phyloP scores from a whole-genome alignment of 1,140 invertebrate genomes.

The Neodiprion pinetum region DNA sequence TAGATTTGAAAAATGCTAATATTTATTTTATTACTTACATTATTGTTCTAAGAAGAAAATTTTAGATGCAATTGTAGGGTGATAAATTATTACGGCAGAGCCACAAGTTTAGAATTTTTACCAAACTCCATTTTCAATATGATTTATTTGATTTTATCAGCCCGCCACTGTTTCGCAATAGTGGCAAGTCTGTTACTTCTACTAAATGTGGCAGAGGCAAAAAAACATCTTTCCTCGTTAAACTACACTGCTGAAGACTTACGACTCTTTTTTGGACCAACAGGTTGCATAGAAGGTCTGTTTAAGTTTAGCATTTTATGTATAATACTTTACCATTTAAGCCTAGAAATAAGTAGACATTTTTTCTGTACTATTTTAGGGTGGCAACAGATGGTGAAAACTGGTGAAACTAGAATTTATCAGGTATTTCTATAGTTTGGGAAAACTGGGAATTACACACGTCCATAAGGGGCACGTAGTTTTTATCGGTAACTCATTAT shows the following conservation, averaged over 20 bases:
- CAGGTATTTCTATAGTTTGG: too few species aligned
- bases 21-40: conserved; percentile 17
- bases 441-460: too few species aligned
- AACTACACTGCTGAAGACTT: conserved; percentile 35
- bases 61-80: conserved; percentile 11
- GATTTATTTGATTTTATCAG: conserved; percentile 50
- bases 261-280: conserved; percentile 47
- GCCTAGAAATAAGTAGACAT: too few species aligned
- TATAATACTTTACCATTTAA: too few species aligned
- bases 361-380: too few species aligned
- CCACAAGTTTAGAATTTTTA: conserved; percentile 19
- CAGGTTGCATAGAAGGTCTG: conserved; percentile 51
- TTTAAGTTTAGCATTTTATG: background rate
- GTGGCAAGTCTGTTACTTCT: conserved; percentile 36
- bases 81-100: conserved; percentile 1
- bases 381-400: too few species aligned
- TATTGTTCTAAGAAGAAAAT: conserved; percentile 11
- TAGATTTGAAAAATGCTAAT: too few species aligned
- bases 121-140: conserved; percentile 28
- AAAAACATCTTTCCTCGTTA: conserved; percentile 36
- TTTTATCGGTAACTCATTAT: too few species aligned
- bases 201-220: conserved; percentile 33
- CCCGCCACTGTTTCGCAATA: conserved; percentile 31
- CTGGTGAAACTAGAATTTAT: too few species aligned
- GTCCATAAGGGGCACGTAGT: too few species aligned